A percentile compares a stretch with the other conserved stretches of the same genome.
Evolutionary conservation across 2,113 vertebrate species (phyloP).

Genomic region (Chloropsis cyanopogon): DNA sequence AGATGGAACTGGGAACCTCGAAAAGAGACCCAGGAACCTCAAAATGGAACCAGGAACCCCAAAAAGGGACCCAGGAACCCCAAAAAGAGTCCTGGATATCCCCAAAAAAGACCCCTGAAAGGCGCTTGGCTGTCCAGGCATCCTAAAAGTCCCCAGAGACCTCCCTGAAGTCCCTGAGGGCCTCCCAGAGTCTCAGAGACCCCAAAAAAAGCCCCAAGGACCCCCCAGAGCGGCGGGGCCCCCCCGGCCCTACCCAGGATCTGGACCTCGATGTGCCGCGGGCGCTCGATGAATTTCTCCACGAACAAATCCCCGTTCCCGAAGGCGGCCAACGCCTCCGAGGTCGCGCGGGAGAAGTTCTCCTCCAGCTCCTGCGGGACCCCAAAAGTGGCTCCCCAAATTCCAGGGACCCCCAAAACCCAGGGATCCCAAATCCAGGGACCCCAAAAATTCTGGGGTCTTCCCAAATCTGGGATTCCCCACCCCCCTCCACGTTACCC

Average conservation of each 20-base stretch:
- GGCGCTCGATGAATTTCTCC: slow-evolving; percentile 5
- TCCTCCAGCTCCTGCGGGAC: not conserved
- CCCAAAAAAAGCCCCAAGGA: accelerated
- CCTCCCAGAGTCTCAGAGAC: no score
- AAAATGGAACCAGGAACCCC: not conserved
- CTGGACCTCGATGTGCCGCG: slow-evolving; percentile 2
- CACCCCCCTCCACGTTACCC: no score
- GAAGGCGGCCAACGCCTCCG: not conserved
- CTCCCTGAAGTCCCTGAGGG: no score
- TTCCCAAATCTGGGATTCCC: not conserved
- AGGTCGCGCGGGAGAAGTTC: not conserved
- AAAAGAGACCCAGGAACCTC: not conserved
- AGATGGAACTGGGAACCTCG: not conserved
- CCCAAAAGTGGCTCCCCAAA: not conserved
- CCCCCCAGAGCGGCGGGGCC: not conserved
- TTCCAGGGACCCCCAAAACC: not conserved
- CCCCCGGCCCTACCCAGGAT: not conserved
- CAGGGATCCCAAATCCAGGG: not conserved
- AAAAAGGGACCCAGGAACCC: not conserved
- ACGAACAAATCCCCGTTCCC: not conserved
- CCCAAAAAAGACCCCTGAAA: no score
- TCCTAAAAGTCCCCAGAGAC: not conserved
- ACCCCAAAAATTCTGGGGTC: not conserved
- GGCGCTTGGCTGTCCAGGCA: no score
- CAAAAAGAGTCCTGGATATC: not conserved